Percentiles rank a stretch among this genome's conserved stretches.
Conservation (phyloP, 2,888 invertebrate genomes). For the Drosophila fulvimacula region DNA sequence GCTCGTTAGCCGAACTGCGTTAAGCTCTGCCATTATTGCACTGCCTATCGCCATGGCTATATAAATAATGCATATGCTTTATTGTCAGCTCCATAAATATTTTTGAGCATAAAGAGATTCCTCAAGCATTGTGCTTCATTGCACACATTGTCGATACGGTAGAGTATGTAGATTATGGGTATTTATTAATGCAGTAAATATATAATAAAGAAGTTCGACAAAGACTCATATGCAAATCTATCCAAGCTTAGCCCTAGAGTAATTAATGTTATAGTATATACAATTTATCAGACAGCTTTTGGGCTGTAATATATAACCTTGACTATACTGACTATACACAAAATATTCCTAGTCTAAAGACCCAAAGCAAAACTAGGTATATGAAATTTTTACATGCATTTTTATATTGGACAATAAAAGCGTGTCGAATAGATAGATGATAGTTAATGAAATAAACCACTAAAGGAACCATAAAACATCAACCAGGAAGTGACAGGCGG, state of each 20-base stretch:
- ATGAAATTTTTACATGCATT: not conserved
- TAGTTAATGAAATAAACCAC: not conserved
- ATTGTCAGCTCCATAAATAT: not conserved
- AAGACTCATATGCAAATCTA: too few relatives aligned
- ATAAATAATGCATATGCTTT: not conserved
- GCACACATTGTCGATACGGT: not conserved
- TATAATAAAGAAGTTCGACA: not conserved
- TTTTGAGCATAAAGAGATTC: not conserved
- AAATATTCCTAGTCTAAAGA: not conserved
- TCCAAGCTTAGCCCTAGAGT: too few relatives aligned
- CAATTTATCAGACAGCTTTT: too few relatives aligned
- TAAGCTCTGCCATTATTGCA: conserved; percentile 1
- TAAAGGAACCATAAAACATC: not conserved
- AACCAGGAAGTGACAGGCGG: not conserved
- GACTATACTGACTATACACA: rapidly evolving
- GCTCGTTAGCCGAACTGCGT: conserved; percentile 2
- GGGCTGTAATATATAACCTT: not conserved
- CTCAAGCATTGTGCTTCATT: not conserved
- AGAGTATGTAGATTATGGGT: not conserved
- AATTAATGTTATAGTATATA: too few relatives aligned
- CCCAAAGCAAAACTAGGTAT: not conserved
- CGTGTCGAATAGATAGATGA: not conserved
- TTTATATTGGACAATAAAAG: not conserved
- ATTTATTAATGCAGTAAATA: too few relatives aligned
- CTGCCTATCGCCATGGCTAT: not conserved